Conservation (phyloP, 2,113 vertebrate genomes). For the Tricholaema leucomelas region DNA sequence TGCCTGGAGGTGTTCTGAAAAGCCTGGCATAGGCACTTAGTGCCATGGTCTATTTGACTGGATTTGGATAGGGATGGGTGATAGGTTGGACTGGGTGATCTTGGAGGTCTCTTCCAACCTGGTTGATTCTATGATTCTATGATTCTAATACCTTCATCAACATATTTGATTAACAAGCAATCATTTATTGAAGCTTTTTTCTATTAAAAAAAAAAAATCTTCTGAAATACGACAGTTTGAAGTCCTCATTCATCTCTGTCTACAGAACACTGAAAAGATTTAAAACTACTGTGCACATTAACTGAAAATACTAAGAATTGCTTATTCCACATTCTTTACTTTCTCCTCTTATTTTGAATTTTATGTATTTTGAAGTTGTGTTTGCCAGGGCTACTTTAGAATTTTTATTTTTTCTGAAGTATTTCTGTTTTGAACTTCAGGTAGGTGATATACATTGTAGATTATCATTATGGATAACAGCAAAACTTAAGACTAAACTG, state of each 20-base stretch:
- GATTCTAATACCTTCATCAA: not conserved
- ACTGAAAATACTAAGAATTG: constrained; percentile 24
- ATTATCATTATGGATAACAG: not conserved
- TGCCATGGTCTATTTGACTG: too few relatives aligned
- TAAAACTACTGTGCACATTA: not conserved
- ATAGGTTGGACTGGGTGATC: too few relatives aligned
- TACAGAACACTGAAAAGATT: not conserved
- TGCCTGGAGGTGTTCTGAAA: too few relatives aligned
- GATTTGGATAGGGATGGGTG: too few relatives aligned
- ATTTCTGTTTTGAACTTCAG: not conserved
- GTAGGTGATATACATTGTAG: not conserved
- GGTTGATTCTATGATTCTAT: too few relatives aligned
- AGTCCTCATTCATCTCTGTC: not conserved
- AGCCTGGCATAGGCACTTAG: too few relatives aligned
- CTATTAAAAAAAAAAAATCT: not conserved
- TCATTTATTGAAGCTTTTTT: not conserved
- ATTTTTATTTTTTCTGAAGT: not conserved
- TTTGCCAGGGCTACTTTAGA: not conserved
- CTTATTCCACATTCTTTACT: not conserved
- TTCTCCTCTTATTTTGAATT: constrained; percentile 18
- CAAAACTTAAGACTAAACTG: not conserved
- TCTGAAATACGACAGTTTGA: not conserved
- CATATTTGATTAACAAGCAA: not conserved
- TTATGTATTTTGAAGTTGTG: not conserved
- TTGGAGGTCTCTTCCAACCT: too few relatives aligned